Base-by-base conservation (phyloP, 1,140 invertebrate species). In the Diachasma alloeum region DNA sequence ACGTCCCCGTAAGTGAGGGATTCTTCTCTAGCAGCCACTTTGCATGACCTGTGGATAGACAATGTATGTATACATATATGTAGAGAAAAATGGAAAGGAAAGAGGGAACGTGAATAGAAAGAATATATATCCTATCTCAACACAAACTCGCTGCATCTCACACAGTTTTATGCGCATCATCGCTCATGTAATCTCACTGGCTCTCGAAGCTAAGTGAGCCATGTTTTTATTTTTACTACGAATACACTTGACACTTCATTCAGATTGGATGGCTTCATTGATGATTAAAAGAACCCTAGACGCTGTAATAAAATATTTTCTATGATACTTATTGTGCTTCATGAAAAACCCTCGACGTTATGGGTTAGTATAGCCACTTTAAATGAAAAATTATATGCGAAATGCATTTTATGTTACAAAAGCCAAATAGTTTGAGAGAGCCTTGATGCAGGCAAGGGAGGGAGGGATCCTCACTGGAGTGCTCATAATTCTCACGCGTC, bases 401-500 rank as follows among this genome's bases (percentile, higher is more conserved):
- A 31, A 31, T 31, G 2, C 6, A 31, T 31, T 31, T 31, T 31
- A n/a, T 31, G 31, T 2, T 2, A 31, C 6, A 31, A 31, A 31
- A 31, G 6, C 31, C 2, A 31, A 59, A 59, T 9, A 17, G 5
- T 66, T 26, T 66, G 24, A 66, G 22, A 31, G 63, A 22, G 19
- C 6, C 13, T 66, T 26, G 26, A 36, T 66, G 63, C 19, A 36
- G 63, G 10, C 13, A 10, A 15, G 24, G 63, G 11, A 13, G 11
- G 11, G 11, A 10, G 24, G 24, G 63, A 15, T 37, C 17, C 15
- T 39, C 44, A 31, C 6, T 67, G 15, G 26, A 76, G 31, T 63
- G 53, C 53, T 72, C 69, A 76, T 76, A 76, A 76, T 76, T 76
- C 71, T 48, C 69, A 44, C 68, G 37, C 17, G 37, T 72, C 53